A percentile compares a stretch with the other conserved stretches of the same genome.
Evolutionary conservation across 2,797 vertebrate genomes (phyloP).

Genomic region (Siniperca undulata): DNA sequence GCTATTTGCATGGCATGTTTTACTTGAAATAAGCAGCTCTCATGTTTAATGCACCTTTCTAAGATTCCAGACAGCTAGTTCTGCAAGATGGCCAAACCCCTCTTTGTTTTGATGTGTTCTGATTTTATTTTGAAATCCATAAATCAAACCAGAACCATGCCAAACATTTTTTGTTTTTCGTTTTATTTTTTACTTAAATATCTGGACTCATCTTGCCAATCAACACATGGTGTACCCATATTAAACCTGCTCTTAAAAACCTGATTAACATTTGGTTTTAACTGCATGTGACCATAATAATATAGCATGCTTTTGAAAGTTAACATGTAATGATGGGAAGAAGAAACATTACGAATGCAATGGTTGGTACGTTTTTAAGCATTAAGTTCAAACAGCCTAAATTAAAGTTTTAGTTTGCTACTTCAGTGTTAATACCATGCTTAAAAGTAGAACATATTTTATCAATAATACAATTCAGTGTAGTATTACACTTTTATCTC

Average conservation of each 20-base stretch:
- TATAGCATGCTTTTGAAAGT: slow-evolving; percentile 71
- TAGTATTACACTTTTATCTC: slow-evolving; percentile 1
- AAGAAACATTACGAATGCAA: slow-evolving; percentile 27
- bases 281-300: slow-evolving; percentile 71
- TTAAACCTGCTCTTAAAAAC: slow-evolving; percentile 58
- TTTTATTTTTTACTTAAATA: slow-evolving; percentile 43
- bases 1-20: slow-evolving; percentile 35
- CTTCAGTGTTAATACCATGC: background rate
- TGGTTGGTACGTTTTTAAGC: slow-evolving; percentile 37
- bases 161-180: slow-evolving; percentile 48
- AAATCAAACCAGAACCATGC: slow-evolving; percentile 75
- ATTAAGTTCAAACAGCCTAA: background rate
- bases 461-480: background rate
- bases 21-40: slow-evolving; percentile 19
- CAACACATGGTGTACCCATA: slow-evolving; percentile 79
- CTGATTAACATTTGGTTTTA: slow-evolving; percentile 71
- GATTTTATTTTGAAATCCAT: slow-evolving; percentile 71
- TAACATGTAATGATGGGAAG: slow-evolving; percentile 39
- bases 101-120: slow-evolving; percentile 74
- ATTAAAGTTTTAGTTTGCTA: background rate
- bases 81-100: slow-evolving; percentile 78
- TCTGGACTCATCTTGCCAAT: slow-evolving; percentile 84
- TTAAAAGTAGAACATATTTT: background rate
- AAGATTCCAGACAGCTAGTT: slow-evolving; percentile 76
- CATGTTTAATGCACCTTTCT: slow-evolving; percentile 27